Evolutionary conservation across 1,140 invertebrate species (phyloP).

Genomic region (Aphelenchoides fujianensis): DNA sequence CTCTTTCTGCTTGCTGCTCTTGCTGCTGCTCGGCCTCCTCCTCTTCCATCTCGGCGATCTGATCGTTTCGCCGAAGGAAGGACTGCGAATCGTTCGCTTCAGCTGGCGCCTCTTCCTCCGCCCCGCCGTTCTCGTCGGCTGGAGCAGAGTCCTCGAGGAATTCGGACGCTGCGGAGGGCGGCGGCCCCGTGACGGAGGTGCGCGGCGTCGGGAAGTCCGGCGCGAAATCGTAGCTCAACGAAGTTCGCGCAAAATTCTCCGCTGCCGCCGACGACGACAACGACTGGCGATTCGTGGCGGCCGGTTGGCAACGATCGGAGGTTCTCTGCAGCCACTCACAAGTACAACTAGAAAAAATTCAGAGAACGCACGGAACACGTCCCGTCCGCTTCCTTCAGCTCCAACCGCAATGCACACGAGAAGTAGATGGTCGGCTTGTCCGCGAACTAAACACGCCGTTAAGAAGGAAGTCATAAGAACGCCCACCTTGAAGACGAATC

Average conservation of each 20-base stretch:
- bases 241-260: conserved; percentile 5
- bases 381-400: conserved; percentile 14
- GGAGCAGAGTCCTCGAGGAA: background rate
- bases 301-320: background rate
- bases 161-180: background rate
- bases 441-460: too few relatives aligned
- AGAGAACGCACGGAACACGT: conserved; percentile 20
- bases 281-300: background rate
- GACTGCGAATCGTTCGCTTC: too few relatives aligned
- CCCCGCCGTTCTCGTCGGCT: background rate
- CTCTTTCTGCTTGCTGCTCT: background rate
- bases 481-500: conserved; percentile 50
- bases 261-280: too few relatives aligned
- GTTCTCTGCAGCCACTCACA: background rate
- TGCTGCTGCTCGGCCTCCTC: background rate
- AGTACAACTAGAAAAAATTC: background rate
- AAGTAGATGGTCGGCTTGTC: conserved; percentile 42
- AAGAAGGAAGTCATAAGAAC: too few relatives aligned
- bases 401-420: conserved; percentile 21
- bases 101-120: too few relatives aligned
- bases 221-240: conserved; percentile 23
- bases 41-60: background rate
- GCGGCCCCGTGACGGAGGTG: background rate
- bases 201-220: conserved; percentile 21
- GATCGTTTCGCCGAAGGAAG: background rate